Evolutionary conservation across 2,888 invertebrate species (phyloP), one percentile per base, ranked within the genome.

Genomic region (Eupithecia centaureata): DNA sequence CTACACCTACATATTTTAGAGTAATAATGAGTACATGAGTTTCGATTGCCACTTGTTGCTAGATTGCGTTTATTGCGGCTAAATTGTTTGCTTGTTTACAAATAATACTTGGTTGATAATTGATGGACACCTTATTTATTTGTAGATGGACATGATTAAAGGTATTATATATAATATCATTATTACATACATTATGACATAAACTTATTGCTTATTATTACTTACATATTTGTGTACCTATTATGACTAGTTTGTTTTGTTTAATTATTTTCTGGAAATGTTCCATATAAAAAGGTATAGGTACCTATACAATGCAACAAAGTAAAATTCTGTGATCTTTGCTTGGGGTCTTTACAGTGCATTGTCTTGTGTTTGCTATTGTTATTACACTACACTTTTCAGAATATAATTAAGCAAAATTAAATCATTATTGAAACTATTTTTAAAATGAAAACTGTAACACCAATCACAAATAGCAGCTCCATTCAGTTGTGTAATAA

Each of bases 321-420:
- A n/a, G n/a, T 35, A 62, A 52, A 62, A 30, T 56, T 18, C 10
- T 30, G 1, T 28, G 1, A 18, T 47, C 30, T 47, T 30, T 13
- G 13, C 27, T 22, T 42, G n/a, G 28, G 18, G 2, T 30, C 51
- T 61, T 61, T 61, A 51, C 22, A 51, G n/a, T 51, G 42, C 30
- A 56, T 47, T 47, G 30, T 28, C 32, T 57, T 66, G 56, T 22
- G n/a, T 30, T 33, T 32, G n/a, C 33, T 57, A 57, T 32, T 30
- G 4, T 12, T 15, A 15, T 33, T 32, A 5, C 5, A n/a, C 27
- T 52, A 15, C 18, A 57, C 32, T 12, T 30, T 22, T 18, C 32
- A 33, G 32, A 57, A 30, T 28, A n/a, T 18, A 30, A 10, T 32
- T 18, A 18, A 33, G 32, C 18, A 30, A n/a, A n/a, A n/a, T n/a